Evolutionary conservation across 1,140 invertebrate genomes (phyloP), one percentile per base, ranked within the genome.

Genomic region (Drosophila miranda): DNA sequence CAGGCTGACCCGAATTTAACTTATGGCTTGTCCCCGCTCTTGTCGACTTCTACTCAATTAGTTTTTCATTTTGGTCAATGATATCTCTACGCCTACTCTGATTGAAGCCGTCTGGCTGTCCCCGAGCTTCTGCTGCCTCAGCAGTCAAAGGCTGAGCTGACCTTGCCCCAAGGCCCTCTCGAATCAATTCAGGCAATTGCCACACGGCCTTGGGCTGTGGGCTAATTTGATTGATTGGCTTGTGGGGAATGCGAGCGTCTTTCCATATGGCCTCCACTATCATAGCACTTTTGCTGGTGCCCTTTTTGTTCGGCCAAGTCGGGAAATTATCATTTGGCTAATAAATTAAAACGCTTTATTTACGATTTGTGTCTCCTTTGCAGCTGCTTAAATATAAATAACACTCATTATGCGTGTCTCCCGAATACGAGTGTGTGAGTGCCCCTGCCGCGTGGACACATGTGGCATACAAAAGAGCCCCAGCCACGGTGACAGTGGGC

Each of bases 331-430:
- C 69, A 73, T 60, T 80, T 64, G 46, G 23, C 51, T 43, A 60
- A 59, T 76, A 76, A 76, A 75, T 76, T 75, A 58, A 76, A 69
- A 44, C 57, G 57, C 62, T 69, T 62, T 76, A 69, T 69, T 62
- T 75, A 76, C 73, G 63, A 68, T 75, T 75, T 67, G 56, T 69
- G 71, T 75, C 62, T 75, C 50, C 51, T 64, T 75, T 52, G 56
- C 79, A 75, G 63, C 68, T 75, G 75, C 58, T 80, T 79, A 80
- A 79, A 75, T 80, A 84, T 86, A 84, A 86, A 80, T 76, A 86
- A 84, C 59, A 42, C 72, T 79, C 72, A 84, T 79, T 84, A 84
- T 66, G 72, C 67, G 72, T 76, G 56, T 72, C 63, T 80, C 75
- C 7, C 28, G 28, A 23, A 23, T 11, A 3, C 30, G 30, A 34